Percentiles rank a stretch among this genome's conserved stretches.
Evolutionary conservation across 2,888 invertebrate genomes (phyloP).

Genomic region (Orthosia gothica): DNA sequence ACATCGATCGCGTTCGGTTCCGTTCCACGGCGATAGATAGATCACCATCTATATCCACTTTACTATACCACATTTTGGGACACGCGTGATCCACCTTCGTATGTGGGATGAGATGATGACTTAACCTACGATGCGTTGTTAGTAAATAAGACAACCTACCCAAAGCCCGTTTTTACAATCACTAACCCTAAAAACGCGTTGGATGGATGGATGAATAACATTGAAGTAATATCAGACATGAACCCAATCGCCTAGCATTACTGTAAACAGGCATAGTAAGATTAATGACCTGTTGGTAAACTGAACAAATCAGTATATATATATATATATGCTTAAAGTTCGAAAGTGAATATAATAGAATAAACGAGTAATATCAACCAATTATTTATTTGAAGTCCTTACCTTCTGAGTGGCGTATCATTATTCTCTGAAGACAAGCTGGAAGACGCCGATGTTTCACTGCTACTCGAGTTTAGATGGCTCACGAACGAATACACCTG

Average conservation of each 20-base stretch:
- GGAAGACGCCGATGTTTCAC: conserved; percentile 82
- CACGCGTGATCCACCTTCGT: background rate
- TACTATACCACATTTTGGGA: background rate
- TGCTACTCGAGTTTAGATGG: conserved; percentile 79
- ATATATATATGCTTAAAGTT: too few species aligned
- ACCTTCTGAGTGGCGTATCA: conserved; percentile 85
- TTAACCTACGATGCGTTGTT: too few species aligned
- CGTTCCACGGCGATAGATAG: too few species aligned
- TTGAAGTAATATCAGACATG: too few species aligned
- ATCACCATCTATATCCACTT: too few species aligned
- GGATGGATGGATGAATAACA: too few species aligned
- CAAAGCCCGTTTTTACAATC: too few species aligned
- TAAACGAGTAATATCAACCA: background rate
- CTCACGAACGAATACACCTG: conserved; percentile 76
- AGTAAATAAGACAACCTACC: background rate
- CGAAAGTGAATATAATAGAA: too few species aligned
- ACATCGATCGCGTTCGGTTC: too few species aligned
- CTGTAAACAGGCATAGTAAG: background rate
- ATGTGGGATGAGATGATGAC: background rate
- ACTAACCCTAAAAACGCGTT: background rate
- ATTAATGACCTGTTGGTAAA: background rate
- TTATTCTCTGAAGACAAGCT: conserved; percentile 80
- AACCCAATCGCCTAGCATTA: background rate
- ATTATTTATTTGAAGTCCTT: conserved; percentile 51
- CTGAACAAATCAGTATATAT: too few species aligned